Evolutionary conservation across 2,888 invertebrate genomes (phyloP).

Genomic region (Invenusta paracnida): DNA sequence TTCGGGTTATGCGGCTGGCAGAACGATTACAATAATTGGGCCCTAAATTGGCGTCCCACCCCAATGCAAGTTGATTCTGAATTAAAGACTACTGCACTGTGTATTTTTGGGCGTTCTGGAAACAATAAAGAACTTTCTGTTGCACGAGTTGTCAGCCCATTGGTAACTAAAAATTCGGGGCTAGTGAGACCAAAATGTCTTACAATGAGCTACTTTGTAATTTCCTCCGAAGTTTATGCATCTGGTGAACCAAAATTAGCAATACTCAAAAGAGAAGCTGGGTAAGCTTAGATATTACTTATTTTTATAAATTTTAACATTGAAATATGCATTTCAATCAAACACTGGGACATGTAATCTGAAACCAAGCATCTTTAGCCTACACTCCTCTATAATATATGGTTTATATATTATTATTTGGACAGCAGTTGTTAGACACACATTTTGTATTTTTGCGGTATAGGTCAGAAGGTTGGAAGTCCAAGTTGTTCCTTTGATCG

Average conservation of each 20-base stretch:
- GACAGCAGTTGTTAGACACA: too few relatives aligned
- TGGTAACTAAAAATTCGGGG: neutral
- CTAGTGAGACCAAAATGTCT: neutral
- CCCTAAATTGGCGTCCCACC: constrained; percentile 30
- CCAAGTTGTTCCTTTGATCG: constrained; percentile 25
- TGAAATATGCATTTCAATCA: too few relatives aligned
- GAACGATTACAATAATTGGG: constrained; percentile 39
- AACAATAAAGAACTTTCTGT: neutral
- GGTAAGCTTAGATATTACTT: too few relatives aligned
- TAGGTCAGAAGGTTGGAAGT: too few relatives aligned
- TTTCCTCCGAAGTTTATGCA: neutral
- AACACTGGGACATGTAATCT: too few relatives aligned
- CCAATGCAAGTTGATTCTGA: neutral
- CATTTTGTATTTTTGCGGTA: too few relatives aligned
- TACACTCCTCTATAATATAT: too few relatives aligned
- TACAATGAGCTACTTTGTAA: neutral
- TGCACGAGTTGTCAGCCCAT: neutral
- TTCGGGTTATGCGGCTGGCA: constrained; percentile 28
- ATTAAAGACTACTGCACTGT: neutral
- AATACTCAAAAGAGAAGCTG: constrained; percentile 2
- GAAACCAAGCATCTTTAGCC: too few relatives aligned
- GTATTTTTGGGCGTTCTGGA: neutral
- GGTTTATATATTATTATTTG: too few relatives aligned
- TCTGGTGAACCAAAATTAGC: neutral
- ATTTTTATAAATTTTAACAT: too few relatives aligned